Conservation (phyloP, 2,888 invertebrate species). For the Pheosia tremula region DNA sequence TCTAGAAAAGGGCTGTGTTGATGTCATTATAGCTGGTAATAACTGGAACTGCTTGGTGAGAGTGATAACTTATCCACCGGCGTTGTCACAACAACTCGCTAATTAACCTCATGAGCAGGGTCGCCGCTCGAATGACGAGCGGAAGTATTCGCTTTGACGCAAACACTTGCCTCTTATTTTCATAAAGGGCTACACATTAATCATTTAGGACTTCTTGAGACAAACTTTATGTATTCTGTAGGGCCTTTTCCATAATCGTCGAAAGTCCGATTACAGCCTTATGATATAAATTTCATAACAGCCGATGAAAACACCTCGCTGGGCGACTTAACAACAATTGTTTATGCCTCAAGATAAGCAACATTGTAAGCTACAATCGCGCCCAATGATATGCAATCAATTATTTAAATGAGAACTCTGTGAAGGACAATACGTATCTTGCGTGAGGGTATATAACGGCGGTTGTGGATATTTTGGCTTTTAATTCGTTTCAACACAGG, state of each 20-base stretch:
- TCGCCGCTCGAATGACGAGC: neutral
- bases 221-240: no score
- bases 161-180: neutral
- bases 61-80: neutral
- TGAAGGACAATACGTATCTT: neutral
- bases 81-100: neutral
- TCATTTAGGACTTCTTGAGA: no score
- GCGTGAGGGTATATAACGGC: neutral
- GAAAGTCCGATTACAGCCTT: no score
- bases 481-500: no score
- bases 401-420: neutral
- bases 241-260: no score
- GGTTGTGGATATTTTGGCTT: neutral
- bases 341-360: neutral
- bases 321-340: neutral
- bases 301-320: neutral
- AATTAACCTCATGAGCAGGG: constrained; percentile 1
- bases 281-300: no score
- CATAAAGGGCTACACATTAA: neutral
- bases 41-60: neutral
- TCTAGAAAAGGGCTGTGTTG: neutral
- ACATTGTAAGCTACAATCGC: neutral
- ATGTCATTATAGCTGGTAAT: neutral
- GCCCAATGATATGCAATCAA: neutral
- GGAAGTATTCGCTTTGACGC: neutral